Evolutionary conservation across 2,797 vertebrate genomes (phyloP).

Genomic region (Dicrostonyx torquatus): DNA sequence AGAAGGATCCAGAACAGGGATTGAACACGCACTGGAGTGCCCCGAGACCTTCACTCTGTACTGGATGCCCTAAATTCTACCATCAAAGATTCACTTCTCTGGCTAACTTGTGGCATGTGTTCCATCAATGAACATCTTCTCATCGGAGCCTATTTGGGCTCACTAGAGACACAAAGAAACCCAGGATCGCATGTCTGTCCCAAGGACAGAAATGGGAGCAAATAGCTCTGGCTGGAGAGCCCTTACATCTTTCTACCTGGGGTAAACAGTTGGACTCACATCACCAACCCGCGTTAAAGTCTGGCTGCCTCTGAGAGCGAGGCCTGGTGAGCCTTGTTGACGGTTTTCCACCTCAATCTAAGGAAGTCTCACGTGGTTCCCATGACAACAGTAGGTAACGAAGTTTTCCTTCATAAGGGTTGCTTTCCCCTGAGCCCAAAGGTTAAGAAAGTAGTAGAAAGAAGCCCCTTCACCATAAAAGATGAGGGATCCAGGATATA

Average conservation of each 20-base stretch:
- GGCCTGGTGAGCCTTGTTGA: background rate
- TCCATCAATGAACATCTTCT: background rate
- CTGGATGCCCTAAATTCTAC: background rate
- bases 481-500: background rate
- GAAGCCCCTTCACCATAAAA: background rate
- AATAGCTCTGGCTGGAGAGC: background rate
- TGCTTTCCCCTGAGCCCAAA: background rate
- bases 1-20: background rate
- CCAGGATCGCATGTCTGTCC: background rate
- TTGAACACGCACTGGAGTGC: too few species aligned
- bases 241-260: background rate
- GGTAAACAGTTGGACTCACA: background rate
- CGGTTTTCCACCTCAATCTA: slow-evolving; percentile 14
- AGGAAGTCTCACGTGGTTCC: background rate
- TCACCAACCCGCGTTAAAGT: background rate
- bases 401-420: background rate
- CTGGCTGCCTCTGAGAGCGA: background rate
- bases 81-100: background rate
- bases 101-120: background rate
- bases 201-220: background rate
- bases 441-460: background rate
- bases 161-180: background rate
- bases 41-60: background rate
- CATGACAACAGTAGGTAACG: background rate
- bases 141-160: background rate